Percentiles rank a stretch among this genome's conserved stretches.
phyloP scores from a whole-genome alignment of 1,140 invertebrate genomes.

The Vanessa tameamea region DNA sequence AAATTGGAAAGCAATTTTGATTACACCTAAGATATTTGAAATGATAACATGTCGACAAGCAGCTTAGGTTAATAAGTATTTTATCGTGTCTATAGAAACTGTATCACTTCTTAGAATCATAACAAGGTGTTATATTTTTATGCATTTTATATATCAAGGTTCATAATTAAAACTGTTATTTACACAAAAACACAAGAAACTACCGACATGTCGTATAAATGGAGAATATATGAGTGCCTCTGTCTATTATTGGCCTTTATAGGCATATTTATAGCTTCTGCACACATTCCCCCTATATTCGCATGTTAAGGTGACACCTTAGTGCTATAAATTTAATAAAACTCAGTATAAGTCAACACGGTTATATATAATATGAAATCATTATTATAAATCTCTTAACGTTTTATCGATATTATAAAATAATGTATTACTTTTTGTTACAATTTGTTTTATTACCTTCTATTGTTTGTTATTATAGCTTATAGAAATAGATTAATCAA shows the following conservation, averaged over 20 bases:
- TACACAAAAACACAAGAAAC: slow-evolving; percentile 6
- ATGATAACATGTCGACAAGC: no score
- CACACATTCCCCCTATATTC: slow-evolving; percentile 3
- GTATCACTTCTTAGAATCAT: neutral
- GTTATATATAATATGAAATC: neutral
- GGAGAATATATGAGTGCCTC: slow-evolving; percentile 6
- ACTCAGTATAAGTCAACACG: neutral
- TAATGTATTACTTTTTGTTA: no score
- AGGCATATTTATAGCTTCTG: slow-evolving; percentile 5
- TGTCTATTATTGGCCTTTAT: slow-evolving; percentile 6
- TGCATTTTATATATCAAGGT: neutral
- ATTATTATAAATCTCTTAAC: neutral
- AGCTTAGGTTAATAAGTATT: no score
- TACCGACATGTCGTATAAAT: slow-evolving; percentile 3
- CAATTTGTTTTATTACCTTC: no score
- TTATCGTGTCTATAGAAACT: neutral
- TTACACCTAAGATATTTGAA: no score
- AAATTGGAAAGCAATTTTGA: no score
- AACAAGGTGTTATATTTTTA: neutral
- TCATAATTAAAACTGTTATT: slow-evolving; percentile 1
- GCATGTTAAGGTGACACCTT: slow-evolving; percentile 2
- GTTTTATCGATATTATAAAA: neutral
- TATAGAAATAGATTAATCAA: neutral
- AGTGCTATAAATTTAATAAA: slow-evolving; percentile 1
- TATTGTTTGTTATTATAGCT: no score